These are phyloP conservation scores for Esox masquinongy DNA, from an alignment of 2,797 vertebrate genomes.

Conservation along the genomic window DNA sequence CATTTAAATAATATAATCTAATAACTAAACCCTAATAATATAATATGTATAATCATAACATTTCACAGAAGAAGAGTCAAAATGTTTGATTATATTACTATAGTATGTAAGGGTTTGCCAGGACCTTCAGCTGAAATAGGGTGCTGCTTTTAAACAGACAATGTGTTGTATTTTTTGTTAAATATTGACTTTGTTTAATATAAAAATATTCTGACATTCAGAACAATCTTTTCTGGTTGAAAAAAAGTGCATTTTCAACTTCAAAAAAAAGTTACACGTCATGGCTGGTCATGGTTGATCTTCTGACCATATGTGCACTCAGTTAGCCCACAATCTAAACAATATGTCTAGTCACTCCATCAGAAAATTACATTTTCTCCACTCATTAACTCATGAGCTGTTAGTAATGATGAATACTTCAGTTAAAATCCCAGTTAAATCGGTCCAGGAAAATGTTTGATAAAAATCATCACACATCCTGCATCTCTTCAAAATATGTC, in stretches of 20 bases:
- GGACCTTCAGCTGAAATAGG: not conserved
- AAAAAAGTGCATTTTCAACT: too few relatives aligned
- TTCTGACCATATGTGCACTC: not conserved
- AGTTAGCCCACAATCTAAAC: not conserved
- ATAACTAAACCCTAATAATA: too few relatives aligned
- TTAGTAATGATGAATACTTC: slow-evolving; percentile 46
- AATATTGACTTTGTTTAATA: not conserved
- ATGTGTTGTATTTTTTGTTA: not conserved
- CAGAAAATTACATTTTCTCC: slow-evolving; percentile 12
- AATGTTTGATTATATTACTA: too few relatives aligned
- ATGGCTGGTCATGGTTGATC: not conserved
- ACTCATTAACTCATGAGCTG: slow-evolving; percentile 34
- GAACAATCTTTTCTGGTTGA: too few relatives aligned
- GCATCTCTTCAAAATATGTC: slow-evolving; percentile 58
- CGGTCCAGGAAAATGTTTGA: slow-evolving; percentile 40
- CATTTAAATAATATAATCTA: too few relatives aligned
- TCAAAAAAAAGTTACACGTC: not conserved
- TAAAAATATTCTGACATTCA: not conserved
- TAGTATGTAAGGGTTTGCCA: not conserved
- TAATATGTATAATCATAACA: too few relatives aligned
- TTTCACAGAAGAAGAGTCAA: too few relatives aligned
- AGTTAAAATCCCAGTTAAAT: slow-evolving; percentile 17
- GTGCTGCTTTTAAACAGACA: not conserved
- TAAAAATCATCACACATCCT: slow-evolving; percentile 66
- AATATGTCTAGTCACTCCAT: not conserved